Evolutionary conservation across 2,888 invertebrate species (phyloP).

Genomic region (Asteroscopus sphinx): DNA sequence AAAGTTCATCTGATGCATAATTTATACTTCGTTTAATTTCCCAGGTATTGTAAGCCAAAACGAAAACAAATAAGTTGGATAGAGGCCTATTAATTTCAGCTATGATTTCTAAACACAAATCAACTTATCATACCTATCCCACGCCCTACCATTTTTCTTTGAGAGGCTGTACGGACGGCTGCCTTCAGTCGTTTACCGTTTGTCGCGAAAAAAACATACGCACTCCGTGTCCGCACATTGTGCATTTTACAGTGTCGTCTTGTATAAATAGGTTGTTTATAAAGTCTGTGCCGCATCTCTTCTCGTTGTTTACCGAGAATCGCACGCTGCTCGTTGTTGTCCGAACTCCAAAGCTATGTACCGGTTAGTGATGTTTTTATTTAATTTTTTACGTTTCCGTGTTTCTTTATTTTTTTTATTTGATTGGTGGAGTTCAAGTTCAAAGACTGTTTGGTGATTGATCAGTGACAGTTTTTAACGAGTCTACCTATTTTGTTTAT

Average conservation of each 20-base stretch:
- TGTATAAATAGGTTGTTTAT: conserved; percentile 77
- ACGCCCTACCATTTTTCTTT: conserved; percentile 65
- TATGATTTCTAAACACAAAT: conserved; percentile 44
- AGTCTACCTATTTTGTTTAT: no score
- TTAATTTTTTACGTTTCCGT: conserved; percentile 52
- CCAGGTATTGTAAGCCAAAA: neutral
- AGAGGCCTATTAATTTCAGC: conserved; percentile 19
- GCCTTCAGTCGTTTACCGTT: conserved; percentile 67
- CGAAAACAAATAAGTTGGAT: conserved; percentile 1
- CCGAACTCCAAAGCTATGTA: conserved; percentile 69
- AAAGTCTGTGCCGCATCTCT: conserved; percentile 73
- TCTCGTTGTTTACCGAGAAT: conserved; percentile 66
- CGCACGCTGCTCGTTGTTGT: conserved; percentile 60
- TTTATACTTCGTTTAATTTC: neutral
- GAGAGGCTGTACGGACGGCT: conserved; percentile 51
- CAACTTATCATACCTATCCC: conserved; percentile 50
- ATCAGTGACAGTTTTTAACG: conserved; percentile 4
- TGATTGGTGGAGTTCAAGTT: conserved; percentile 25
- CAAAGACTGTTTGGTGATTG: conserved; percentile 14
- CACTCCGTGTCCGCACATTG: conserved; percentile 30
- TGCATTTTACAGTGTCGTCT: conserved; percentile 66
- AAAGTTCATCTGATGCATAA: no score
- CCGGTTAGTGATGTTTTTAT: conserved; percentile 79
- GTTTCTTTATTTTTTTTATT: conserved; percentile 28
- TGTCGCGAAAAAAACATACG: conserved; percentile 71